A percentile compares a stretch with the other conserved stretches of the same genome.
Evolutionary conservation across 2,797 vertebrate genomes (phyloP).

Genomic region (Triplophysa yarkandensis): DNA sequence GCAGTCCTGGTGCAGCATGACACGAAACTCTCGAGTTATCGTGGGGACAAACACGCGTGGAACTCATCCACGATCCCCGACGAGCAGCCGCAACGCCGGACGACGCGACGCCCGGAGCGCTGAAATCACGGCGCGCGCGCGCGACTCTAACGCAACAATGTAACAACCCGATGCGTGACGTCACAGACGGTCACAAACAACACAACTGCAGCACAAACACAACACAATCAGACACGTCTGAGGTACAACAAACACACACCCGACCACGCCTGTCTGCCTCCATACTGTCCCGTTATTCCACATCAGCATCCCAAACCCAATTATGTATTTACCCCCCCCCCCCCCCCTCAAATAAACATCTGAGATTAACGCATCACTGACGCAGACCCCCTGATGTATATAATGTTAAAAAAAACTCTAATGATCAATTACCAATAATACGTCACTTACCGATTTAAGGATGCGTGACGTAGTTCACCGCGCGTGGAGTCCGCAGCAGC

Average conservation of each 20-base stretch:
- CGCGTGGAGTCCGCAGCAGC: constrained; percentile 56
- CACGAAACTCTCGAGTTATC: background rate
- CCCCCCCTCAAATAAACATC: too few relatives aligned
- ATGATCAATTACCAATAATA: too few relatives aligned
- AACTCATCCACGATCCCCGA: constrained; percentile 3
- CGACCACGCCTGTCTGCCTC: constrained; percentile 65
- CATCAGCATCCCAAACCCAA: background rate
- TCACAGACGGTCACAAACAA: background rate
- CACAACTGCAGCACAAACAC: background rate
- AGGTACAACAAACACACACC: too few relatives aligned
- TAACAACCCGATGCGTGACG: constrained; percentile 5
- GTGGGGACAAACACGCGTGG: background rate
- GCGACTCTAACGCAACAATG: background rate
- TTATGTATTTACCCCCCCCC: too few relatives aligned
- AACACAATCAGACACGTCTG: background rate
- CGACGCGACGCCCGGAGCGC: constrained; percentile 1
- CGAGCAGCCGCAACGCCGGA: background rate
- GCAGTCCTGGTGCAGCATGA: constrained; percentile 24
- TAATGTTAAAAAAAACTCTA: background rate
- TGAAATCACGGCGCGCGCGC: too few relatives aligned
- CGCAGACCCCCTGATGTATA: constrained; percentile 29
- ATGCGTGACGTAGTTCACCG: constrained; percentile 55
- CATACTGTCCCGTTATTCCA: constrained; percentile 57
- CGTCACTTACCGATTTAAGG: constrained; percentile 57
- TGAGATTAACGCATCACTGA: constrained; percentile 1